Evolutionary conservation across 2,797 vertebrate species (phyloP).

Genomic region (Lates japonicus): DNA sequence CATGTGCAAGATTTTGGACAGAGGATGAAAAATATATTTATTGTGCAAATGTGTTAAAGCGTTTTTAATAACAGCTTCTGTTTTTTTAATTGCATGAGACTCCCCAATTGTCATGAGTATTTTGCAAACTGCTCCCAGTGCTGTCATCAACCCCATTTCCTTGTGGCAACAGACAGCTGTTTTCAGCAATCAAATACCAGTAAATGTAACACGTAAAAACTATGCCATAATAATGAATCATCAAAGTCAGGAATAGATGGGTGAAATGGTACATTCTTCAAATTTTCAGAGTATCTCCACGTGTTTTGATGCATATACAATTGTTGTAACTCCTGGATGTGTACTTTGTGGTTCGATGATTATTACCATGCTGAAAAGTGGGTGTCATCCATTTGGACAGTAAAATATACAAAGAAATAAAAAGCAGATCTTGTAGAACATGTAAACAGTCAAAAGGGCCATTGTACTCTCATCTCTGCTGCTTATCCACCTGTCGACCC

Average conservation of each 20-base stretch:
- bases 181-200: not conserved
- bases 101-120: not conserved
- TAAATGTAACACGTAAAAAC: not conserved
- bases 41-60: not conserved
- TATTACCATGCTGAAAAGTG: not conserved
- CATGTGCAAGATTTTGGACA: not conserved
- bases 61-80: not conserved
- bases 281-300: not conserved
- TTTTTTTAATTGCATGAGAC: not conserved
- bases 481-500: constrained; percentile 28
- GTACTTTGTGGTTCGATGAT: not conserved
- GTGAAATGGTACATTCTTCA: not conserved
- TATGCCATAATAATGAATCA: not conserved
- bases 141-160: not conserved
- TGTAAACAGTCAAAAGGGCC: not conserved
- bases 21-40: not conserved
- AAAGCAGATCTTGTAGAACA: not conserved
- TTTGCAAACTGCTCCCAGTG: not conserved
- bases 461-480: constrained; percentile 29
- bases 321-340: not conserved
- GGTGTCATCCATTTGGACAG: not conserved
- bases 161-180: not conserved
- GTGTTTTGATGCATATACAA: not conserved
- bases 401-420: not conserved
- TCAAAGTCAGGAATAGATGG: not conserved